Evolutionary conservation across 2,888 invertebrate genomes (phyloP).

Genomic region (Rhogogaster chlorosoma): DNA sequence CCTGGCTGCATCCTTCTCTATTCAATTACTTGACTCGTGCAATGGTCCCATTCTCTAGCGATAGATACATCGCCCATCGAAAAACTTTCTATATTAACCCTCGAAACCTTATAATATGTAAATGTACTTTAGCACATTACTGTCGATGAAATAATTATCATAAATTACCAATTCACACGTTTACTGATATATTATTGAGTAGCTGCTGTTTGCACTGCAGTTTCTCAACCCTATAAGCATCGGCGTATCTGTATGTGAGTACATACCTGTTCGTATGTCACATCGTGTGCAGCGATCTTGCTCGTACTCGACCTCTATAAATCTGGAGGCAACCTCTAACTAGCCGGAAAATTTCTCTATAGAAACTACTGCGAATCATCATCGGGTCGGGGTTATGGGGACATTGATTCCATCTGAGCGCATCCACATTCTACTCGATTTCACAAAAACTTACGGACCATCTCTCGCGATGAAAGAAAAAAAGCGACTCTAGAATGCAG

Average conservation of each 20-base stretch:
- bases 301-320: slow-evolving; percentile 41
- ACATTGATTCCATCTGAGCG: slow-evolving; percentile 66
- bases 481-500: background rate
- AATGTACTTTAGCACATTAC: background rate
- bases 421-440: slow-evolving; percentile 7
- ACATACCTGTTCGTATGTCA: background rate
- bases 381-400: slow-evolving; percentile 73
- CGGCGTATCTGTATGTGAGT: background rate
- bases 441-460: slow-evolving; percentile 32
- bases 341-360: slow-evolving; percentile 58
- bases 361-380: slow-evolving; percentile 66
- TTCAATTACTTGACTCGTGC: background rate
- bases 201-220: background rate
- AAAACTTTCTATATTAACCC: slow-evolving; percentile 3
- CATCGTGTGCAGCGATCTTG: slow-evolving; percentile 52
- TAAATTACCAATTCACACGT: background rate
- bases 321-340: slow-evolving; percentile 25
- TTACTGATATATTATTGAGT: background rate
- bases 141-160: slow-evolving; percentile 14
- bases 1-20: background rate
- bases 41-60: background rate
- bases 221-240: slow-evolving; percentile 17
- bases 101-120: background rate
- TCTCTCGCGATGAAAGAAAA: background rate
- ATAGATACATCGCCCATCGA: background rate